phyloP scores from a whole-genome alignment of 1,140 invertebrate genomes.

The Pogonomyrmex californicus region DNA sequence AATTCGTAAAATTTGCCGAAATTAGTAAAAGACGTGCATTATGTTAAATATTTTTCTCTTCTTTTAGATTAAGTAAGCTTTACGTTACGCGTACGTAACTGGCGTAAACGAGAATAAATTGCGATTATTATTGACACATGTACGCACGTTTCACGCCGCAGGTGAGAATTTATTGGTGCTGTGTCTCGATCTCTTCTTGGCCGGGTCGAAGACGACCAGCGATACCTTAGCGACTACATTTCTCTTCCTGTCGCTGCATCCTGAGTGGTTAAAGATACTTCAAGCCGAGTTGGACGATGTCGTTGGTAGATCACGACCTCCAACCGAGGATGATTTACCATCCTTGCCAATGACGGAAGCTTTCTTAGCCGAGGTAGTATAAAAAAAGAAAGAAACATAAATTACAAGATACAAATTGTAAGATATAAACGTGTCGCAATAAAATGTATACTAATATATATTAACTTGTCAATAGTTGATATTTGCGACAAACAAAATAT shows the following conservation, averaged over 20 bases:
- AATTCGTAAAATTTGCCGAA: neutral
- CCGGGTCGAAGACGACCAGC: conserved; percentile 91
- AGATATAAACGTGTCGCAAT: neutral
- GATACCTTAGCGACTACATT: conserved; percentile 89
- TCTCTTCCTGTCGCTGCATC: conserved; percentile 89
- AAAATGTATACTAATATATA: neutral
- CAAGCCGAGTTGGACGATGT: conserved; percentile 91
- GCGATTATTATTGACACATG: neutral
- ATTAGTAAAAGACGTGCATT: neutral
- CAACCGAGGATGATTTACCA: conserved; percentile 88
- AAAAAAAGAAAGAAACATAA: neutral
- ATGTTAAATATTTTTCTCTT: conserved; percentile 11
- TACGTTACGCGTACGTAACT: neutral
- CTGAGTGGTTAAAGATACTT: conserved; percentile 89
- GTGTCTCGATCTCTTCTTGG: conserved; percentile 91
- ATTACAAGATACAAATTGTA: neutral
- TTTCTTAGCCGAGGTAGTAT: conserved; percentile 86
- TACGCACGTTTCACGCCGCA: conserved; percentile 74
- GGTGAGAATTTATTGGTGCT: conserved; percentile 90
- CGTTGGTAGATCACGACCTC: conserved; percentile 88
- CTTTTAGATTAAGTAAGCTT: neutral
- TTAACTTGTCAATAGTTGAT: neutral
- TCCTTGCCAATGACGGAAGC: conserved; percentile 81
- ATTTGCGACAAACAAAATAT: neutral
- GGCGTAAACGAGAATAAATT: neutral